Evolutionary conservation across 1,140 invertebrate genomes (phyloP).

Genomic region (Dufourea novaeangliae): DNA sequence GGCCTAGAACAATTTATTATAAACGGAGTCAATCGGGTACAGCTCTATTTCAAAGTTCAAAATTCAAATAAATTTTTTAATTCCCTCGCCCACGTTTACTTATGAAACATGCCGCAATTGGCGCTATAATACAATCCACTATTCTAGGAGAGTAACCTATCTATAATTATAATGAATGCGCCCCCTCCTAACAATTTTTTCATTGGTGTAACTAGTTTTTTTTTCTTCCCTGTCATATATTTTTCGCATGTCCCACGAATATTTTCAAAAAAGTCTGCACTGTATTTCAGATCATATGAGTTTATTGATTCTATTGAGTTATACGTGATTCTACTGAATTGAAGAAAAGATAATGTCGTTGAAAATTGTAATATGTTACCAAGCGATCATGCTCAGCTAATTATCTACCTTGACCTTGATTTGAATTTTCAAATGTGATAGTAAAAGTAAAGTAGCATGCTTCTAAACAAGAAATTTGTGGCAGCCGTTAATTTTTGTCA

Average conservation of each 20-base stretch:
- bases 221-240: not conserved
- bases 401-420: slow-evolving; percentile 21
- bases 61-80: too few relatives aligned
- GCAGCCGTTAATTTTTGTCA: not conserved
- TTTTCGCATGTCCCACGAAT: not conserved
- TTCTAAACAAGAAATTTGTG: not conserved
- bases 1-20: too few relatives aligned
- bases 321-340: not conserved
- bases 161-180: too few relatives aligned
- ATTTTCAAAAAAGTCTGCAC: not conserved
- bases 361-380: not conserved
- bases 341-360: not conserved
- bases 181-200: not conserved
- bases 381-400: not conserved
- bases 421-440: slow-evolving; percentile 35
- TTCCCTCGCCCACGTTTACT: not conserved
- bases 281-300: not conserved
- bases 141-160: too few relatives aligned
- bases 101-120: too few relatives aligned
- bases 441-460: not conserved
- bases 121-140: too few relatives aligned
- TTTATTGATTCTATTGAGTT: too few relatives aligned
- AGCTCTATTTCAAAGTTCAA: too few relatives aligned
- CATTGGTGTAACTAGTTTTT: not conserved
- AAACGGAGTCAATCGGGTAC: too few relatives aligned